Evolutionary conservation across 2,797 vertebrate species (phyloP), one percentile per base, ranked within the genome.

Genomic region (Falco biarmicus): DNA sequence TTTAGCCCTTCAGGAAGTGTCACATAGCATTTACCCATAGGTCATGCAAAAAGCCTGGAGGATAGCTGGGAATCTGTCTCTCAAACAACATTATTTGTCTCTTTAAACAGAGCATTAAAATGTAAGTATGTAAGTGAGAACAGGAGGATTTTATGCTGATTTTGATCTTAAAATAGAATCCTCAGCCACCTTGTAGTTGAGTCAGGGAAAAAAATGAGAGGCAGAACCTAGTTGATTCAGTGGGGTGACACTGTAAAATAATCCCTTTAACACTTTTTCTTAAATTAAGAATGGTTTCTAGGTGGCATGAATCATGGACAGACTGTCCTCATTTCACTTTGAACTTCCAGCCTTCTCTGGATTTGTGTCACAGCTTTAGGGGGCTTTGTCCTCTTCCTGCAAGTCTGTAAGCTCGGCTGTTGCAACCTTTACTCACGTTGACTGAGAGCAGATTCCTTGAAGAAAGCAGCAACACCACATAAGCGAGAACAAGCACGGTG

Each of bases 331-430:
- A 56, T 97, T 97, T 97, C 89, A 32, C 90, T 93, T 83, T 94
- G 95, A 97, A 97, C 96, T 98, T 97, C 69, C 89, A 97, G 95
- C 89, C 91, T 96, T 93, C 26, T 81, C 84, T 95, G 96, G 94
- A 94, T 97, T 87, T 94, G 64, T 96, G 85, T 97, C 90, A 78
- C 79, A 70, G 76, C 54, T 86, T 94, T 31, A 66, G 83, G 96
- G 59, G 73, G 82, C 80, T 96, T 81, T 69, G 63, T 84, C 66
- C 15, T 8, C 54, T 85, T 81, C 84, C 84, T 89, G 53, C 76
- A 19, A 59, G 59, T 39, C 54, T 84, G 51, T 32, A 51, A 84
- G 61, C 76, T 83, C 69, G 90, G 59, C 84, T 95, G 57, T 45
- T 71, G 64, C 79, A 84, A 21, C 73, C 41, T 87, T 57, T n/a